Conservation (phyloP, 2,113 vertebrate genomes). For the Camelus dromedarius region DNA sequence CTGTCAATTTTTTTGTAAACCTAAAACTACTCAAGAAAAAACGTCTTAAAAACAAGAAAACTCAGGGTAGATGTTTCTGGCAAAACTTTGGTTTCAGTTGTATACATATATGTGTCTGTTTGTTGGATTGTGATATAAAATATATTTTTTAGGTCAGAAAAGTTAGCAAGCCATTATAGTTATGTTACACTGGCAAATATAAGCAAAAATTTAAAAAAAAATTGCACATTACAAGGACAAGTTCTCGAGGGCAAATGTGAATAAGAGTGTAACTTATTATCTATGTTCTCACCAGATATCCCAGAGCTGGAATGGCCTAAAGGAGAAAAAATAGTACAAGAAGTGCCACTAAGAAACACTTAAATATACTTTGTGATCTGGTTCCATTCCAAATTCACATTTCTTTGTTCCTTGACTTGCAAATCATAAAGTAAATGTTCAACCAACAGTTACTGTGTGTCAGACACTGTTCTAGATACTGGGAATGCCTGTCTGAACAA, state of each 20-base stretch:
- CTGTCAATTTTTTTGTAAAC: too few relatives aligned
- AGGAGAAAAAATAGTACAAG: neutral
- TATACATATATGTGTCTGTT: too few relatives aligned
- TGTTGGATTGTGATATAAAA: too few relatives aligned
- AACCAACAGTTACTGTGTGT: neutral
- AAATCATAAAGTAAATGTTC: neutral
- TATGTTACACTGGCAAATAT: too few relatives aligned
- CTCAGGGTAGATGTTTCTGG: too few relatives aligned
- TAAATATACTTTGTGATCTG: neutral
- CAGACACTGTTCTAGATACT: neutral
- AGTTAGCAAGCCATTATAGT: too few relatives aligned
- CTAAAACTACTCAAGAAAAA: too few relatives aligned
- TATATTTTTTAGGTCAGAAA: too few relatives aligned
- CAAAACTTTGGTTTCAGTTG: too few relatives aligned
- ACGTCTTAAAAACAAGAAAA: too few relatives aligned
- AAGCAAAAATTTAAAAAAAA: neutral
- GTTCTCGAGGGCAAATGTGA: neutral
- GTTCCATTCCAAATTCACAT: neutral
- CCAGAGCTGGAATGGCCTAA: neutral
- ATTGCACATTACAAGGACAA: neutral
- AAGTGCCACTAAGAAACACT: neutral
- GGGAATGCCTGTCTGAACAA: neutral
- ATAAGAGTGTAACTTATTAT: neutral
- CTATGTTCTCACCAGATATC: neutral
- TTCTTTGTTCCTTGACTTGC: neutral